Base-by-base conservation (phyloP, 2,113 vertebrate species). In the Syngnathus scovelli region DNA sequence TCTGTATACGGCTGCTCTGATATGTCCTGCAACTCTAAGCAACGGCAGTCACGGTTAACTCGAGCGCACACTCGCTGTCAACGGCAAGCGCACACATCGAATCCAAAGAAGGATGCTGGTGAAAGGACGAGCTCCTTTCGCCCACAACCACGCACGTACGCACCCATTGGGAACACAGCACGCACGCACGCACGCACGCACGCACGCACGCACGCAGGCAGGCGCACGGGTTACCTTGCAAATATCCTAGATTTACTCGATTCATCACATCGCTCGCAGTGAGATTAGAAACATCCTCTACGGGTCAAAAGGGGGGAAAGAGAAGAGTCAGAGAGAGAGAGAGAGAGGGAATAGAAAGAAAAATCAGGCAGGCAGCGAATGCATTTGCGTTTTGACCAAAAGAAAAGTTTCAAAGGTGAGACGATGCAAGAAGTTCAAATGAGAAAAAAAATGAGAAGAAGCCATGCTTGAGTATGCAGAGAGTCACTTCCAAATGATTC, bases 251-350 rank as follows among this genome's bases (percentile, higher is more conserved):
- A 94, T 99, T 99, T 94, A 99, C 97, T 92, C 97, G 94, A 91
- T 99, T 99, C 97, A 98, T 99, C 93, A 99, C 97, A 95, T 99
- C 97, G 91, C 95, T 98, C 85, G 97, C 97, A 90, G 97, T 98
- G 95, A 99, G 95, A 94, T 99, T 99, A 95, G 97, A 96, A 95
- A 99, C 95, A 91, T 98, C 96, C 95, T 98, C 97, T 99, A 94
- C 80, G 89, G 92, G 92, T 91, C 91, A 91, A 92, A 86, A 69
- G 85, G 86, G 65, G 89, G 80, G 89, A 87, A 84, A 90, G 75
- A 92, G 92, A 76, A 86, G 87, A 92, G 77, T 88, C 77, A 87
- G 73, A 85, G 74, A 84, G 77, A 91, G 69, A 80, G 75, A 87
- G 69, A 86, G 79, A 61, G 51, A 51, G 51, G 49, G 7, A 18